Evolutionary conservation across 2,888 invertebrate species (phyloP), one percentile per base, ranked within the genome.

Genomic region (Drosophila yooni): DNA sequence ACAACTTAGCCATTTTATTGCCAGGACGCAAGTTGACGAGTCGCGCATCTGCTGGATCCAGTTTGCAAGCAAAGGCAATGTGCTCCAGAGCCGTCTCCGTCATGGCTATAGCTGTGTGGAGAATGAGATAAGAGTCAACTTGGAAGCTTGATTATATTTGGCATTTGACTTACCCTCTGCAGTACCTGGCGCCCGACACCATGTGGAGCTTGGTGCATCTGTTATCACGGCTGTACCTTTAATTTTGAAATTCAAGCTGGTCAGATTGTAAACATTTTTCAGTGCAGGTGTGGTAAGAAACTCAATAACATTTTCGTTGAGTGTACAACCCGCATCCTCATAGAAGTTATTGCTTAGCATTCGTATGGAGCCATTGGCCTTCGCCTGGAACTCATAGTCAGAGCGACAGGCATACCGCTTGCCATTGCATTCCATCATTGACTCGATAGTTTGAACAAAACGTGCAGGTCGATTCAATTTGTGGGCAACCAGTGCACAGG

Each of bases 351-450:
- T 94, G 68, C 95, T 94, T 51, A 97, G 82, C 76, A 95, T 95
- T 58, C 95, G 95, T 58, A 97, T 95, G 57, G 94, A 94, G 1
- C 97, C 97, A 2, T 94, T 92, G 38, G 94, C 93, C 75, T 95
- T 94, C 0, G 95, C 94, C 0, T 94, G 95, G 2, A 94, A 95
- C 89, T 96, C 95, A 90, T 96, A 97, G 66, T 95, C 95, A 2
- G 94, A 93, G 1, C 94, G 94, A 36, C 94, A 94, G 0, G 96
- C 94, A 56, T 93, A 92, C 31, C 97, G 94, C 90, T 96, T 96
- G 1, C 97, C 97, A 4, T 95, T 85, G 4, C 94, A 93, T 61
- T 95, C 94, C 95, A 97, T 96, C 91, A 96, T 97, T 27, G 95
- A 94, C 82, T 96, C 95, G 53, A 98, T 94, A 31, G 95, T 94